Evolutionary conservation across 2,888 invertebrate species (phyloP).

Genomic region (Eupeodes latifasciatus): DNA sequence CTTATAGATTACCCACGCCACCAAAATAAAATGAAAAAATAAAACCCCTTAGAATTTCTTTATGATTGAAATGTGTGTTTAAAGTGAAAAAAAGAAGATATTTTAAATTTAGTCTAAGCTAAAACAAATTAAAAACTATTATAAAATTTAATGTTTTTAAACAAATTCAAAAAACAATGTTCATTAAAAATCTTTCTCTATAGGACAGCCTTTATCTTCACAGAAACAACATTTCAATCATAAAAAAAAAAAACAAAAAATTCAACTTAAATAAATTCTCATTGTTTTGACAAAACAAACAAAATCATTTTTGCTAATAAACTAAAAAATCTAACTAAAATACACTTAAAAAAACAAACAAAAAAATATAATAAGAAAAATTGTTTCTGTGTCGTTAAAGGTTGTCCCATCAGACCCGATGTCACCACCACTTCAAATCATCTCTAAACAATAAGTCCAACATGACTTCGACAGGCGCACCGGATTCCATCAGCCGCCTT

Average conservation of each 20-base stretch:
- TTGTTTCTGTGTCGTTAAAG: slow-evolving; percentile 87
- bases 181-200: slow-evolving; percentile 39
- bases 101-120: slow-evolving; percentile 41
- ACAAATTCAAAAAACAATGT: slow-evolving; percentile 23
- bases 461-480: slow-evolving; percentile 57
- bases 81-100: slow-evolving; percentile 79
- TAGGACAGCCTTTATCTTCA: slow-evolving; percentile 84
- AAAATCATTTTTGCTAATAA: slow-evolving; percentile 36
- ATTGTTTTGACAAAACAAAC: slow-evolving; percentile 50
- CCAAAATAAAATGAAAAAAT: not conserved
- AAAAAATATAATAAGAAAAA: slow-evolving; percentile 83
- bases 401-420: slow-evolving; percentile 84
- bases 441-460: slow-evolving; percentile 63
- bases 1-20: not conserved
- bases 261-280: slow-evolving; percentile 40
- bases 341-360: slow-evolving; percentile 51
- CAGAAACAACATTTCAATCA: slow-evolving; percentile 85
- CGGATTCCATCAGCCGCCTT: slow-evolving; percentile 27
- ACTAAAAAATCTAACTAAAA: slow-evolving; percentile 29
- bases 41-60: slow-evolving; percentile 75
- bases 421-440: slow-evolving; percentile 79
- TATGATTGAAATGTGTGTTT: slow-evolving; percentile 85
- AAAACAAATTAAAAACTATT: slow-evolving; percentile 16
- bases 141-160: slow-evolving; percentile 2
- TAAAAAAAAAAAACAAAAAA: slow-evolving; percentile 79